These are phyloP conservation scores for Pantherophis guttatus DNA, from an alignment of 2,113 vertebrate species.

Conservation along the genomic window DNA sequence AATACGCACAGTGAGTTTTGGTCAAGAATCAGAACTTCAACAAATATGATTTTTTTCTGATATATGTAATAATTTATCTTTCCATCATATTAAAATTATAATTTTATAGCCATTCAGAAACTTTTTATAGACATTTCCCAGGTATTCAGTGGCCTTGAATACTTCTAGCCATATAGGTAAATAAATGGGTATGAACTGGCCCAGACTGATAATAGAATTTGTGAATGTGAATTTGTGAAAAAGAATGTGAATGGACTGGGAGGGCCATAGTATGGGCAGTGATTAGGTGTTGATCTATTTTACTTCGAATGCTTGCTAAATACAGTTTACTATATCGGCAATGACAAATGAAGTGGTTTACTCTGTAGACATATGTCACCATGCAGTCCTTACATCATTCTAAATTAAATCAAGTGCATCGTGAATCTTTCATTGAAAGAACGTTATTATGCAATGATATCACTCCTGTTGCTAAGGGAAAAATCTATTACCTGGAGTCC, in stretches of 20 bases:
- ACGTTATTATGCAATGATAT: constrained; percentile 18
- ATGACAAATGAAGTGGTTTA: constrained; percentile 41
- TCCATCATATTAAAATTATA: background rate
- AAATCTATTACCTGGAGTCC: background rate
- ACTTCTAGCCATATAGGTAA: background rate
- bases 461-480: background rate
- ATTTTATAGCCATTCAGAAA: background rate
- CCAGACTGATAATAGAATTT: background rate
- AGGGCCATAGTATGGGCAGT: background rate
- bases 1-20: background rate
- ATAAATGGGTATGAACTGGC: background rate
- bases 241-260: background rate
- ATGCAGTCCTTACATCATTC: background rate
- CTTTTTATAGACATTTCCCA: background rate
- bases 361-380: constrained; percentile 27
- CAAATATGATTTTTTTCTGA: background rate
- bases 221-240: background rate
- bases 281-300: constrained; percentile 28
- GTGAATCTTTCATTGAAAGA: constrained; percentile 26
- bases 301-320: constrained; percentile 27
- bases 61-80: background rate
- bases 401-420: background rate
- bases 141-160: background rate
- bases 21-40: background rate
- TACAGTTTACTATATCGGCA: constrained; percentile 45